Conservation (phyloP, 2,797 vertebrate genomes). For the Cirrhinus mrigala region DNA sequence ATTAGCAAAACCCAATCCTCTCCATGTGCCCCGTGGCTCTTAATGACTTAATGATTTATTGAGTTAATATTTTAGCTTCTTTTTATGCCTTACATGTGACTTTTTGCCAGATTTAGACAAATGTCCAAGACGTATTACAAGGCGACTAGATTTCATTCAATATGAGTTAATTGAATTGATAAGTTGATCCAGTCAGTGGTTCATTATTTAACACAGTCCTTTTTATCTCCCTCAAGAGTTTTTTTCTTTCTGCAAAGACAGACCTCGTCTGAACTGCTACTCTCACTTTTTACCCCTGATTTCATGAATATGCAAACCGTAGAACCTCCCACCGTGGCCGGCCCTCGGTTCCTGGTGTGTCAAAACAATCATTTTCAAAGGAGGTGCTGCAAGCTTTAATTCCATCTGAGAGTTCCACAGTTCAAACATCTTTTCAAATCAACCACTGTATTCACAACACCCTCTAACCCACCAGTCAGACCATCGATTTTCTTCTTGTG, state of each 20-base stretch:
- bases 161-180: conserved; percentile 11
- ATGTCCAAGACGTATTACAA: background rate
- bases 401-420: conserved; percentile 27
- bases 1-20: conserved; percentile 32
- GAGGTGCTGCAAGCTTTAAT: conserved; percentile 6
- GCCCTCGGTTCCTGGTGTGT: background rate
- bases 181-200: background rate
- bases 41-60: too few species aligned
- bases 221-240: background rate
- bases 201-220: conserved; percentile 15
- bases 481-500: conserved; percentile 62
- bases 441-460: conserved; percentile 26
- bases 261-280: conserved; percentile 13
- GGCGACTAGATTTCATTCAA: conserved; percentile 8
- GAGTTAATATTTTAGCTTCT: conserved; percentile 9
- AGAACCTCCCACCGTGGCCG: conserved; percentile 13
- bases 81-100: background rate
- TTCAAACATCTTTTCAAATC: conserved; percentile 17
- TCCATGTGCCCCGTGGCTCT: background rate
- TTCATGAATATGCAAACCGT: background rate
- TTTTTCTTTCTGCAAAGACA: conserved; percentile 21
- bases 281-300: background rate
- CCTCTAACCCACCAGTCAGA: conserved; percentile 22
- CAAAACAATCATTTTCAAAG: conserved; percentile 39
- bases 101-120: conserved; percentile 6